Percentiles rank a stretch among this genome's conserved stretches.
Conservation (phyloP, 2,888 invertebrate genomes). For the Drosophila mercatorum region DNA sequence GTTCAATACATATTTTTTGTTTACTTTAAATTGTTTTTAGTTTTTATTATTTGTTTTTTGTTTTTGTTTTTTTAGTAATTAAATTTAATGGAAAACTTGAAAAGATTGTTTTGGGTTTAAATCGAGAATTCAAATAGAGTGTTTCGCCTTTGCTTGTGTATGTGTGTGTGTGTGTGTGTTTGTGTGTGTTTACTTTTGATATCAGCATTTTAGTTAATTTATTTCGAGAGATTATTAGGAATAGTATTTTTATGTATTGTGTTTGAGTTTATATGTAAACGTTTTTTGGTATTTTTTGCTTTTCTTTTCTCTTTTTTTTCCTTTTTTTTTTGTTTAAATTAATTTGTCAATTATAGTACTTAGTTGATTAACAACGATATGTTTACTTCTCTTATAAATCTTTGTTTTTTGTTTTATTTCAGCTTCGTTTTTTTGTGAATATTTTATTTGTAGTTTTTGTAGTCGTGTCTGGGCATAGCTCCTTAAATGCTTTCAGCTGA, state of each 20-base stretch:
- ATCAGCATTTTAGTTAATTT: slow-evolving; percentile 9
- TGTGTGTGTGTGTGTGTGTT: not conserved
- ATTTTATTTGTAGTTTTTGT: slow-evolving; percentile 13
- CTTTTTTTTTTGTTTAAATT: slow-evolving; percentile 22
- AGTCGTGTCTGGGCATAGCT: slow-evolving; percentile 32
- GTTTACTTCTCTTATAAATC: slow-evolving; percentile 60
- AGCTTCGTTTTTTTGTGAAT: slow-evolving; percentile 1
- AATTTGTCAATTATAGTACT: slow-evolving; percentile 36
- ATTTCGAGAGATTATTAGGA: slow-evolving; percentile 18
- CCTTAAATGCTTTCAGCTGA: slow-evolving; percentile 42
- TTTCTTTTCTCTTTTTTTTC: slow-evolving; percentile 27
- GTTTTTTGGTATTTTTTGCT: not conserved
- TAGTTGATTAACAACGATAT: slow-evolving; percentile 66
- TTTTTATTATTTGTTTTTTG: slow-evolving; percentile 16
- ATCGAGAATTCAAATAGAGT: slow-evolving; percentile 55
- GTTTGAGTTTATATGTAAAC: slow-evolving; percentile 19
- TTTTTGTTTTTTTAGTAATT: slow-evolving; percentile 48
- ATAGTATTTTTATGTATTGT: slow-evolving; percentile 26
- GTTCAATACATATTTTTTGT: slow-evolving; percentile 39
- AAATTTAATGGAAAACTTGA: slow-evolving; percentile 81
- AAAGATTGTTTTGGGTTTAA: slow-evolving; percentile 75
- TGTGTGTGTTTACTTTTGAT: slow-evolving; percentile 17
- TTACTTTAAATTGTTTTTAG: slow-evolving; percentile 38
- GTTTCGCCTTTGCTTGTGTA: slow-evolving; percentile 19
- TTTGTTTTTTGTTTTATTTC: not conserved